Evolutionary conservation across 2,797 vertebrate genomes (phyloP).

Genomic region (Sorex maritimensis): DNA sequence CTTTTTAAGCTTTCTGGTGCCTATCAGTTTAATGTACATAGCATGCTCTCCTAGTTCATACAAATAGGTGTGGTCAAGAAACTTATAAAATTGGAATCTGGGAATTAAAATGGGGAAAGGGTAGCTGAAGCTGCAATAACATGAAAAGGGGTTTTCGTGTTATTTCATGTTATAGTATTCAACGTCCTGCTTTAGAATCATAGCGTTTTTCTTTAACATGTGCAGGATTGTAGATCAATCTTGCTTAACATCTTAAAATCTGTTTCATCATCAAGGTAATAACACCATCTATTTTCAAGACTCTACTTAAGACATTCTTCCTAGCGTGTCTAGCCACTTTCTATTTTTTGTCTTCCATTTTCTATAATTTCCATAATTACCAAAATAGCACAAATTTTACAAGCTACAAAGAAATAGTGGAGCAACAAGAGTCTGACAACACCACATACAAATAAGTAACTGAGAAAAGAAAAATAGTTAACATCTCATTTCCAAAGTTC

Average conservation of each 20-base stretch:
- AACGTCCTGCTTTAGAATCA: neutral
- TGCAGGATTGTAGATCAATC: neutral
- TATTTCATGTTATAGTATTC: neutral
- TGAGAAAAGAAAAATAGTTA: constrained; percentile 48
- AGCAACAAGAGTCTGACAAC: constrained; percentile 38
- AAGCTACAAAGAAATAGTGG: constrained; percentile 30
- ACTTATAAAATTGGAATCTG: constrained; percentile 13
- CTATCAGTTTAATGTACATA: neutral
- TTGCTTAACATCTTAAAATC: neutral
- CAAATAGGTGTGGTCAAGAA: neutral
- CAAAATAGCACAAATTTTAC: constrained; percentile 6
- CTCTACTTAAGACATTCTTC: neutral
- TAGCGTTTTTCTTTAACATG: neutral
- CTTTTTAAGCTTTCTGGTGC: constrained; percentile 6
- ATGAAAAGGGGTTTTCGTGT: neutral
- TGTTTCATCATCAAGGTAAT: neutral
- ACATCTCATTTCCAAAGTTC: neutral
- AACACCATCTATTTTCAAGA: neutral
- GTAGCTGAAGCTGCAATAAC: neutral
- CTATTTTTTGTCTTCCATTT: constrained; percentile 34
- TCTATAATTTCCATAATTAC: constrained; percentile 42
- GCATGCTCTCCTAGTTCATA: neutral
- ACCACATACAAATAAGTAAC: constrained; percentile 15
- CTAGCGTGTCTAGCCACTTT: too few relatives aligned
- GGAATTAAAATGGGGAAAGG: neutral